Evolutionary conservation across 2,113 vertebrate species (phyloP), one percentile per base, ranked within the genome.

Genomic region (Haliaeetus leucogaster): DNA sequence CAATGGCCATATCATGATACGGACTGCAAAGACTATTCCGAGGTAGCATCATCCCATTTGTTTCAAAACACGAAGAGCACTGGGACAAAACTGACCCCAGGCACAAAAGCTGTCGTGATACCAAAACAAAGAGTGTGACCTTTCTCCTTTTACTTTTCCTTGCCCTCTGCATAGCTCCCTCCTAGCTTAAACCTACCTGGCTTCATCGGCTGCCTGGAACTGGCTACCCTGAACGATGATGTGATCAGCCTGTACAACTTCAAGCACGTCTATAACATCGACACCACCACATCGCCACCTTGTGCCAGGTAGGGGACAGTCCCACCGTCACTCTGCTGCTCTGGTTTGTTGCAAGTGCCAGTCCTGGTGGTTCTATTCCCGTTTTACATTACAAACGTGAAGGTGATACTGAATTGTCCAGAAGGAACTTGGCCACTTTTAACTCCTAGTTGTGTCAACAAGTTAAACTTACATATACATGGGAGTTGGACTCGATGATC

Each of bases 241-340:
- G 98, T 99, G 47, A 98, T 99, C 98, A 99, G 99, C 89, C 98
- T 99, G 11, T 99, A 99, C 97, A 99, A 99, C 94, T 99, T 99
- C 96, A 99, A 98, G 97, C 94, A 98, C 42, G 98, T 98, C 88
- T 98, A 99, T 76, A 98, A 98, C 77, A 98, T 99, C 93, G 97
- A 99, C 93, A 97, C 99, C 25, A 80, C 93, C 36, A 90, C 97
- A 66, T 98, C 98, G 32, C 83, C 98, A 81, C 99, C 99, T 53
- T 99, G 99, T 97, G 98, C 99, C 95, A 98, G 98, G 98, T 99
- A 98, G 93, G 95, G 47, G 63, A 87, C 76, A 73, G 9, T 85
- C 83, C 40, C 36, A 6, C 14, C 8, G 10, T 43, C 56, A 2
- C 50, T 26, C 34, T 21, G n/a, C 48, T 15, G 16, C 45, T 62